Percentiles rank a stretch among this genome's conserved stretches.
Conservation (phyloP, 2,888 invertebrate species). For the Sturmia bella region DNA sequence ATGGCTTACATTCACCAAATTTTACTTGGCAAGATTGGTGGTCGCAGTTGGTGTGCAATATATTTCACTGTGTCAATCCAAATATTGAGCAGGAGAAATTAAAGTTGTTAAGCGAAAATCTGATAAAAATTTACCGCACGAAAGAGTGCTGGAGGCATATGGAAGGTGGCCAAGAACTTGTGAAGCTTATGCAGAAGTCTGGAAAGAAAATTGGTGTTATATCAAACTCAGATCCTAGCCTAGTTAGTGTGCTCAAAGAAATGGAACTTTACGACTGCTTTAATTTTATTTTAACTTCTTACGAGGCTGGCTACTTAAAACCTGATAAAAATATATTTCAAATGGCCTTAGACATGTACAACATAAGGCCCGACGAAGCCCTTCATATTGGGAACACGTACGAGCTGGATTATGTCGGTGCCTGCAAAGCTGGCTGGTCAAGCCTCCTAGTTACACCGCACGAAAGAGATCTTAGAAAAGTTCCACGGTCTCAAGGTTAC, state of each 20-base stretch:
- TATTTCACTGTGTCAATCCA: constrained; percentile 74
- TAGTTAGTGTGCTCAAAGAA: constrained; percentile 86
- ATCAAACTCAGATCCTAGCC: constrained; percentile 94
- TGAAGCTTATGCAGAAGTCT: constrained; percentile 82
- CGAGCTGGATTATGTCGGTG: constrained; percentile 89
- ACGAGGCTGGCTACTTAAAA: constrained; percentile 85
- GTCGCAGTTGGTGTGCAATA: constrained; percentile 82
- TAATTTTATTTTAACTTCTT: constrained; percentile 91
- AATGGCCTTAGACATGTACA: constrained; percentile 83
- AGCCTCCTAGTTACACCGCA: constrained; percentile 74
- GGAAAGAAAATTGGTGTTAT: constrained; percentile 87
- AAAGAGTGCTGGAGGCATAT: constrained; percentile 87
- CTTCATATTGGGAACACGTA: constrained; percentile 92
- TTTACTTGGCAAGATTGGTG: constrained; percentile 92
- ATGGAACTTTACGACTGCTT: constrained; percentile 86
- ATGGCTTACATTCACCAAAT: constrained; percentile 85
- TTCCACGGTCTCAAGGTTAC: constrained; percentile 73
- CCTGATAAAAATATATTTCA: constrained; percentile 78
- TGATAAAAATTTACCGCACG: constrained; percentile 87
- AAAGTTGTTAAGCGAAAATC: constrained; percentile 83
- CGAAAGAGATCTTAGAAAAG: constrained; percentile 51
- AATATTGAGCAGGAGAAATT: constrained; percentile 73
- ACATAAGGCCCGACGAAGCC: constrained; percentile 84
- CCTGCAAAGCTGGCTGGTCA: constrained; percentile 84
- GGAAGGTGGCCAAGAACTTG: constrained; percentile 84